These are phyloP conservation scores for Alosa sapidissima DNA, from an alignment of 2,797 vertebrate species.

Conservation along the genomic window DNA sequence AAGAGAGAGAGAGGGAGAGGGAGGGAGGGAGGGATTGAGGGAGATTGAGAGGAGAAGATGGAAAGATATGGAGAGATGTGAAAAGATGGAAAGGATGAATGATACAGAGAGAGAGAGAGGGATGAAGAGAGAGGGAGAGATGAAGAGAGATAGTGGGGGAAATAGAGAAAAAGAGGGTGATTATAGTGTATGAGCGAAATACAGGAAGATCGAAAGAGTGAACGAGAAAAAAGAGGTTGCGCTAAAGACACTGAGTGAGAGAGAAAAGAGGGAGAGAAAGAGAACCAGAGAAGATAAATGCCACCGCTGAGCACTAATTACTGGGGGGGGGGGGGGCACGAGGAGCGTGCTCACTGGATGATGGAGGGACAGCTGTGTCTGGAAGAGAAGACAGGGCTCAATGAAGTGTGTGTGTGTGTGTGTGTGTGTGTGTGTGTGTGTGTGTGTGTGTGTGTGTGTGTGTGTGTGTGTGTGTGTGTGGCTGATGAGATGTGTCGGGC, in stretches of 20 bases:
- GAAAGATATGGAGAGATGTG: background rate
- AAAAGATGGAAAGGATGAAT: background rate
- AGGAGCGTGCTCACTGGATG: background rate
- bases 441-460: background rate
- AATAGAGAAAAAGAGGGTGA: conserved; percentile 19
- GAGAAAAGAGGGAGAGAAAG: background rate
- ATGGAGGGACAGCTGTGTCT: background rate
- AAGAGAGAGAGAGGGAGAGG: background rate
- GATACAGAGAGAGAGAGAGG: background rate
- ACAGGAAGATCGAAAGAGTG: background rate
- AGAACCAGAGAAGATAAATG: conserved; percentile 23
- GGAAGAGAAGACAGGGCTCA: background rate
- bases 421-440: background rate
- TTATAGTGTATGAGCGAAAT: background rate
- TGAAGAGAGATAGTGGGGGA: background rate
- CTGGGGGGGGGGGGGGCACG: background rate
- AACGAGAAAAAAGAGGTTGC: background rate
- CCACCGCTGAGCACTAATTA: conserved; percentile 9
- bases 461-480: background rate
- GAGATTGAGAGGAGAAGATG: background rate
- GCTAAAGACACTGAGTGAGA: background rate
- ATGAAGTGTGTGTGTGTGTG: background rate
- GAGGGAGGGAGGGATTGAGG: background rate
- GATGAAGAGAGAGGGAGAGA: background rate
- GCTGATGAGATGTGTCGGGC: background rate